Conservation (phyloP, 1,140 invertebrate genomes). For the Bombus impatiens region DNA sequence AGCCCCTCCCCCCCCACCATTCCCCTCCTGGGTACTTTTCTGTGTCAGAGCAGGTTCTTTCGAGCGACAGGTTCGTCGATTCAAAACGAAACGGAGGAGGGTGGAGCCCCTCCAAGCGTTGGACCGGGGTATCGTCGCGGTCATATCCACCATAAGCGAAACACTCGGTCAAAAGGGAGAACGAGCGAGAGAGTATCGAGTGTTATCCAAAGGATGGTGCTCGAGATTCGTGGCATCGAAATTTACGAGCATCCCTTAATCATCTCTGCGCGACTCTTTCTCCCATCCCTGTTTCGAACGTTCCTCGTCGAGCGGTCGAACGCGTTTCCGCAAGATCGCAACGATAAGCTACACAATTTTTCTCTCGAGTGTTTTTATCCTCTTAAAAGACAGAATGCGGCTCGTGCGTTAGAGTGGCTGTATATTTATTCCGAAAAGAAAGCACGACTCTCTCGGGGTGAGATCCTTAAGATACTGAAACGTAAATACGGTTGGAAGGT, state of each 20-base stretch:
- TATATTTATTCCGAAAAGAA: not conserved
- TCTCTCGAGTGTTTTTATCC: not conserved
- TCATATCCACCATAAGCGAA: not conserved
- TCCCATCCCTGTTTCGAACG: not conserved
- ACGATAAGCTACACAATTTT: not conserved
- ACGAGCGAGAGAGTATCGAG: constrained; percentile 23
- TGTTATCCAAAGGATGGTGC: constrained; percentile 32
- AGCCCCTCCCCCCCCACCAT: too few relatives aligned
- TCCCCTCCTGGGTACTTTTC: constrained; percentile 12
- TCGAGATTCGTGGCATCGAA: constrained; percentile 33
- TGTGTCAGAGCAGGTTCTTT: constrained; percentile 51
- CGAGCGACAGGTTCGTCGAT: constrained; percentile 45
- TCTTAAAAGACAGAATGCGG: not conserved
- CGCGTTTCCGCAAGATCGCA: not conserved
- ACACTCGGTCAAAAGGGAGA: not conserved
- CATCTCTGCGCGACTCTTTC: constrained; percentile 1
- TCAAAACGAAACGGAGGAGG: constrained; percentile 3
- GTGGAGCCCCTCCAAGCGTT: constrained; percentile 5
- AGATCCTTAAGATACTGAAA: not conserved
- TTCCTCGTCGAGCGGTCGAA: too few relatives aligned
- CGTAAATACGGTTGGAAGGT: constrained; percentile 1
- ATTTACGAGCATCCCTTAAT: constrained; percentile 50
- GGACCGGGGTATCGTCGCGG: not conserved
- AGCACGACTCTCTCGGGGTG: not conserved
- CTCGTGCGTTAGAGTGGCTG: not conserved